Evolutionary conservation across 2,113 vertebrate species (phyloP).

Genomic region (Amblyornis subalaris): DNA sequence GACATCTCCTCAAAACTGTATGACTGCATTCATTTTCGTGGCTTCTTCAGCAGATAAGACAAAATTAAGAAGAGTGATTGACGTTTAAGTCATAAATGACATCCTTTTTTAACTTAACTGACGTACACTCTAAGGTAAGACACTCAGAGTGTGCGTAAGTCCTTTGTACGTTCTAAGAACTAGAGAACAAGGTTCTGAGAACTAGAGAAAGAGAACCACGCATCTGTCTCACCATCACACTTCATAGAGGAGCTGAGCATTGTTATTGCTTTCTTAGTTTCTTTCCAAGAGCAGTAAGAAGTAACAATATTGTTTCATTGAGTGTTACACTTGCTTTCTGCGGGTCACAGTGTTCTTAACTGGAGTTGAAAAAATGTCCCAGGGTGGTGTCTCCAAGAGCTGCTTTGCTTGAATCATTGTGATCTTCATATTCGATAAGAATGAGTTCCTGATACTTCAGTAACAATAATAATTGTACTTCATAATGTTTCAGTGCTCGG

Average conservation of each 20-base stretch:
- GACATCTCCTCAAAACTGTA: not conserved
- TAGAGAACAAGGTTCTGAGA: not conserved
- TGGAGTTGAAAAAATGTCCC: not conserved
- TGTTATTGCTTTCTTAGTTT: not conserved
- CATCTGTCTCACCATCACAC: not conserved
- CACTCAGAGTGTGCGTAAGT: not conserved
- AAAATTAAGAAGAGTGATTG: not conserved
- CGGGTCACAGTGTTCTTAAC: not conserved
- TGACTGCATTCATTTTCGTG: not conserved
- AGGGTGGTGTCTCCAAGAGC: not conserved
- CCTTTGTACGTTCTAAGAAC: not conserved
- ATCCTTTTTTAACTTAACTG: not conserved
- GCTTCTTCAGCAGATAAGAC: not conserved
- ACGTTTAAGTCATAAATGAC: not conserved
- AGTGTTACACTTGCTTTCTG: not conserved
- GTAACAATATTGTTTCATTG: not conserved
- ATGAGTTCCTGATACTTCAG: not conserved
- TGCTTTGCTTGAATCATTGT: not conserved
- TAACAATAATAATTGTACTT: not conserved
- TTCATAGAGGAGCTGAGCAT: not conserved
- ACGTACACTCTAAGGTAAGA: not conserved
- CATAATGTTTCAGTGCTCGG: not conserved
- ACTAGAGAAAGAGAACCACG: not conserved
- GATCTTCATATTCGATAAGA: not conserved
- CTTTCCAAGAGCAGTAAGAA: not conserved